Evolutionary conservation across 2,113 vertebrate genomes (phyloP).

Genomic region (Osmerus eperlanus): DNA sequence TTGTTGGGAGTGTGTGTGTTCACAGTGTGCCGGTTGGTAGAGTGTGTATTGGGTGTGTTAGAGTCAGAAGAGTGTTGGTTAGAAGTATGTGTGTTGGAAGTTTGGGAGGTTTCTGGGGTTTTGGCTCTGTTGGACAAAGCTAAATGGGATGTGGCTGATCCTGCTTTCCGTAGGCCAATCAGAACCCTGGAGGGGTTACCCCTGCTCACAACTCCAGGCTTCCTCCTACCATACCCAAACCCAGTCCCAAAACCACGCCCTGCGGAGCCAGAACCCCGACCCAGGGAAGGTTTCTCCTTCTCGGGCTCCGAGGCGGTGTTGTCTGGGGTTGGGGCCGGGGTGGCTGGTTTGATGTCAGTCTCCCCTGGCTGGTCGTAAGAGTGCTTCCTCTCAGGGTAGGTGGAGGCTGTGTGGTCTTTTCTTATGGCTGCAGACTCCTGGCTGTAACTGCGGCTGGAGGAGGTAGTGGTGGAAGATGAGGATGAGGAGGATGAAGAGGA

Average conservation of each 20-base stretch:
- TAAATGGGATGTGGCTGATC: constrained; percentile 41
- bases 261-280: constrained; percentile 36
- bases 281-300: constrained; percentile 19
- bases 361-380: constrained; percentile 29
- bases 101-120: constrained; percentile 18
- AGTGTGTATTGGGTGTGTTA: constrained; percentile 28
- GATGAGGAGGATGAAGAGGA: constrained; percentile 42
- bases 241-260: constrained; percentile 45
- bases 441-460: constrained; percentile 24
- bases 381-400: constrained; percentile 48
- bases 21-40: constrained; percentile 20
- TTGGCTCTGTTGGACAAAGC: constrained; percentile 6
- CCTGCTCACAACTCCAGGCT: constrained; percentile 47
- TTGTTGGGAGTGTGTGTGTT: constrained; percentile 32
- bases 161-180: constrained; percentile 57
- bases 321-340: constrained; percentile 34
- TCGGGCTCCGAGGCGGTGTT: constrained; percentile 31
- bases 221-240: constrained; percentile 52
- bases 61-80: constrained; percentile 5
- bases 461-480: constrained; percentile 27
- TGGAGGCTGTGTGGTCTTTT: constrained; percentile 41
- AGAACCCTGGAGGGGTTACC: constrained; percentile 56
- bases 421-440: constrained; percentile 55
- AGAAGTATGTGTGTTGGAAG: constrained; percentile 3
- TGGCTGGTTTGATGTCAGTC: constrained; percentile 45